Conservation (phyloP, 2,888 invertebrate species). For the Phengaris arion region DNA sequence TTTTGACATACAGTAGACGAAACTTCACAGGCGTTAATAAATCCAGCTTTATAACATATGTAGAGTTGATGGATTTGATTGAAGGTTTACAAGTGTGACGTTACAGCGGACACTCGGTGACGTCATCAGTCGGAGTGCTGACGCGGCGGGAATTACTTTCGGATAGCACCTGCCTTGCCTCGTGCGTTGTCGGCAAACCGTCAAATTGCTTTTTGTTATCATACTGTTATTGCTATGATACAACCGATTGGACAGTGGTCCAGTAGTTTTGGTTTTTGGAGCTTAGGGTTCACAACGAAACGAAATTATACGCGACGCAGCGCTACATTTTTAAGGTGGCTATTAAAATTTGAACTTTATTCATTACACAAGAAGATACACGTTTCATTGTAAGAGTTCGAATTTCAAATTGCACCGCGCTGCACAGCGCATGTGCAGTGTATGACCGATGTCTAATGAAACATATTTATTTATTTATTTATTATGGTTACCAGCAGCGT, state of each 20-base stretch:
- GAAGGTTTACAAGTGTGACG: conserved; percentile 24
- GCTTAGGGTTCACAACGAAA: not conserved
- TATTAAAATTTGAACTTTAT: too few relatives aligned
- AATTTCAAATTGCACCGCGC: too few relatives aligned
- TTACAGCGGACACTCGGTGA: not conserved
- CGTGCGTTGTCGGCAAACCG: conserved; percentile 40
- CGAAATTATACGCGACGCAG: too few relatives aligned
- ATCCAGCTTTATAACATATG: not conserved
- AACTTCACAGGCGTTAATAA: not conserved
- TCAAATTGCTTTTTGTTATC: conserved; percentile 42
- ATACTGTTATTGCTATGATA: conserved; percentile 15
- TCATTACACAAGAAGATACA: too few relatives aligned
- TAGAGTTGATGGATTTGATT: not conserved
- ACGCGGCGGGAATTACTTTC: conserved; percentile 54
- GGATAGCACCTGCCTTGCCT: conserved; percentile 45
- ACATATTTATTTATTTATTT: too few relatives aligned
- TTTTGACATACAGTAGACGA: too few relatives aligned
- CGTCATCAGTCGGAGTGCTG: conserved; percentile 48
- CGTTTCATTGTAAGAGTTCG: too few relatives aligned
- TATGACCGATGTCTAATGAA: too few relatives aligned
- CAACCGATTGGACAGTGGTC: not conserved
- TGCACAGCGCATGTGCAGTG: too few relatives aligned
- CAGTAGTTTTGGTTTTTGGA: not conserved
- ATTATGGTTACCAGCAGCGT: too few relatives aligned
- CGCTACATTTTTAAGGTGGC: too few relatives aligned